These are phyloP conservation scores for Thelaira solivaga DNA, from an alignment of 2,888 invertebrate species.

Conservation along the genomic window DNA sequence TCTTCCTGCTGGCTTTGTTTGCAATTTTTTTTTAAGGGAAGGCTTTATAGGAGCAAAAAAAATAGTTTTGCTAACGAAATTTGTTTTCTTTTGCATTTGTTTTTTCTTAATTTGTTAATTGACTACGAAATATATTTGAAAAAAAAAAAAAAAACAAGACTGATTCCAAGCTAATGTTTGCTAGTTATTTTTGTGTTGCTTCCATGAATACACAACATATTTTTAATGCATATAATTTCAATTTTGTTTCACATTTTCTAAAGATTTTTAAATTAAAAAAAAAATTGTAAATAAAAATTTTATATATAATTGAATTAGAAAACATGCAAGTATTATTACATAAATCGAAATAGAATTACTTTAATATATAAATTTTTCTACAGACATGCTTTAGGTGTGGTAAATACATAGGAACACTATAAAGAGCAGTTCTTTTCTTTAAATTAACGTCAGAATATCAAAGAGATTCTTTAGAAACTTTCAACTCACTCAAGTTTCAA, in stretches of 20 bases:
- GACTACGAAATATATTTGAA: slow-evolving; percentile 62
- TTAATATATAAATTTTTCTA: background rate
- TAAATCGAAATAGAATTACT: background rate
- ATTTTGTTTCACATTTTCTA: too few species aligned
- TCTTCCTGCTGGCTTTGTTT: background rate
- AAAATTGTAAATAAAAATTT: too few species aligned
- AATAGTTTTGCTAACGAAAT: slow-evolving; percentile 1
- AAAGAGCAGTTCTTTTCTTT: slow-evolving; percentile 22
- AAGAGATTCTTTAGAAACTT: background rate
- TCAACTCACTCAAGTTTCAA: background rate
- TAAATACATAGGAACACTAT: background rate
- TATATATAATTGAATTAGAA: background rate
- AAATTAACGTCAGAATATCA: background rate
- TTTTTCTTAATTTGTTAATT: slow-evolving; percentile 71
- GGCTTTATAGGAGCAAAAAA: background rate
- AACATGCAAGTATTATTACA: background rate
- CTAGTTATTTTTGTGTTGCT: too few species aligned
- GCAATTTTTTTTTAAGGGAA: background rate
- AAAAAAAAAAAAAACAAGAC: too few species aligned
- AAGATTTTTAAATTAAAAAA: too few species aligned
- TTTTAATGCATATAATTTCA: background rate
- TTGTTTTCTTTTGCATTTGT: slow-evolving; percentile 13
- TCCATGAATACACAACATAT: background rate
- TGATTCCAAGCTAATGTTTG: too few species aligned
- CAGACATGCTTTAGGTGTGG: background rate